Conservation (phyloP, 2,888 invertebrate genomes). For the Liopterus haemorrhoidalis region DNA sequence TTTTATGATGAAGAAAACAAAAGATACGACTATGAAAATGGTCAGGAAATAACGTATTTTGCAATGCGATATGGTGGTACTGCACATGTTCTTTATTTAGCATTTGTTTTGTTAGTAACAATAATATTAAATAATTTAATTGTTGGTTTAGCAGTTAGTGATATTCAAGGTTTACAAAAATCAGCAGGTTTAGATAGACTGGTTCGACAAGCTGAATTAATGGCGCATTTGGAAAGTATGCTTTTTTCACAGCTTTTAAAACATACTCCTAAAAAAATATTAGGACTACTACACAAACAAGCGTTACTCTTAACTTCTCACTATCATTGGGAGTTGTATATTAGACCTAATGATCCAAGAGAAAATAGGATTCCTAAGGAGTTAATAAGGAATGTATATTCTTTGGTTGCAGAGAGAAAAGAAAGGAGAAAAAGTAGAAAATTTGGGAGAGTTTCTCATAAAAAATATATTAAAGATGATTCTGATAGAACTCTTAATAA, state of each 20-base stretch:
- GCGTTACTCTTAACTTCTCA: slow-evolving; percentile 71
- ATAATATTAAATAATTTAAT: slow-evolving; percentile 76
- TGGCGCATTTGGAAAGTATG: slow-evolving; percentile 76
- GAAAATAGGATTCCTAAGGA: slow-evolving; percentile 74
- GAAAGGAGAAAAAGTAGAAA: slow-evolving; percentile 52
- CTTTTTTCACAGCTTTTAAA: slow-evolving; percentile 70
- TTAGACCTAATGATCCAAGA: slow-evolving; percentile 76
- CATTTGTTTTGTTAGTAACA: slow-evolving; percentile 73
- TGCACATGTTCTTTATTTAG: slow-evolving; percentile 67
- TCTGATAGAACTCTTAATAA: slow-evolving; percentile 15
- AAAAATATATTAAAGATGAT: slow-evolving; percentile 6
- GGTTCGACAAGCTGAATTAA: slow-evolving; percentile 74
- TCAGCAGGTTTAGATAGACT: slow-evolving; percentile 74
- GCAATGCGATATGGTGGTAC: slow-evolving; percentile 63
- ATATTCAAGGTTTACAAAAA: slow-evolving; percentile 74
- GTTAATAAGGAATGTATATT: slow-evolving; percentile 65
- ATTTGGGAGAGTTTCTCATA: slow-evolving; percentile 35
- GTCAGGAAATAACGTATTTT: slow-evolving; percentile 42
- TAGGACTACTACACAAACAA: slow-evolving; percentile 62
- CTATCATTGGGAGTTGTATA: slow-evolving; percentile 65
- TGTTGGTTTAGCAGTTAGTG: slow-evolving; percentile 80
- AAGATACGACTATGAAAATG: slow-evolving; percentile 15
- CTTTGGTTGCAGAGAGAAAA: slow-evolving; percentile 65
- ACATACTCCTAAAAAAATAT: slow-evolving; percentile 58
- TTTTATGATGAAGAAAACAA: slow-evolving; percentile 53